Conservation (phyloP, 1,140 invertebrate species). For the Drosophila repletoides region DNA sequence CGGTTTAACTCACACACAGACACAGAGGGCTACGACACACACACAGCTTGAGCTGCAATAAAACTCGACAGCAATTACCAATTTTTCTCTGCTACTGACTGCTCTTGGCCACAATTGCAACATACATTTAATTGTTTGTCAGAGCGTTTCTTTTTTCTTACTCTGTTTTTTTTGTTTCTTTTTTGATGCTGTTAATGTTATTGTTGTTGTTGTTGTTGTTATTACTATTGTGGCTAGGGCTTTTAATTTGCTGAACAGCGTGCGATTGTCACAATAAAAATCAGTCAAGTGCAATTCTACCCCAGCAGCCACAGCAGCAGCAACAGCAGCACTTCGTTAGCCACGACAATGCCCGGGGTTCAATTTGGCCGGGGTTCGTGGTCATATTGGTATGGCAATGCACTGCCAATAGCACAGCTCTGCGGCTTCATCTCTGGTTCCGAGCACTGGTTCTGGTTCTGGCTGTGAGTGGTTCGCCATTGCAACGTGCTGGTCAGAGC, state of each 20-base stretch:
- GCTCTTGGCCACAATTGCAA: constrained; percentile 54
- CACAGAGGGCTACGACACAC: neutral
- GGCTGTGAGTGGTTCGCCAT: constrained; percentile 35
- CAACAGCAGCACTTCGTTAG: constrained; percentile 58
- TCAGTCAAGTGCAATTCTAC: constrained; percentile 67
- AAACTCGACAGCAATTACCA: constrained; percentile 62
- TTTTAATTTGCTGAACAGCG: constrained; percentile 73
- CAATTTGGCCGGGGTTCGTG: constrained; percentile 34
- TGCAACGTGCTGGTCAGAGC: constrained; percentile 37
- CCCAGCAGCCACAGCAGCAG: constrained; percentile 19
- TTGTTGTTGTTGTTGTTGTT: constrained; percentile 29
- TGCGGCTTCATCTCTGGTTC: too few relatives aligned
- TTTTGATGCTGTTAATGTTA: constrained; percentile 9
- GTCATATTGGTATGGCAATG: constrained; percentile 35
- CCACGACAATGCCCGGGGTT: constrained; percentile 40
- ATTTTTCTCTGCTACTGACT: constrained; percentile 30
- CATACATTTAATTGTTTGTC: constrained; percentile 74
- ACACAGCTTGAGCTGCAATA: constrained; percentile 58
- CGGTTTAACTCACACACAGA: constrained; percentile 29
- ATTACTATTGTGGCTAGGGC: constrained; percentile 53
- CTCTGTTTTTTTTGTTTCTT: neutral
- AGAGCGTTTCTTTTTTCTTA: constrained; percentile 24
- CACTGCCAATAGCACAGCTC: neutral
- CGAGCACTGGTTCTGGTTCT: neutral
- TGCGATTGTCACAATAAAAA: constrained; percentile 76